phyloP scores from a whole-genome alignment of 30 jellyfish, hydroid and myxozoan species.

The Chrysaora quinquecirrha region DNA sequence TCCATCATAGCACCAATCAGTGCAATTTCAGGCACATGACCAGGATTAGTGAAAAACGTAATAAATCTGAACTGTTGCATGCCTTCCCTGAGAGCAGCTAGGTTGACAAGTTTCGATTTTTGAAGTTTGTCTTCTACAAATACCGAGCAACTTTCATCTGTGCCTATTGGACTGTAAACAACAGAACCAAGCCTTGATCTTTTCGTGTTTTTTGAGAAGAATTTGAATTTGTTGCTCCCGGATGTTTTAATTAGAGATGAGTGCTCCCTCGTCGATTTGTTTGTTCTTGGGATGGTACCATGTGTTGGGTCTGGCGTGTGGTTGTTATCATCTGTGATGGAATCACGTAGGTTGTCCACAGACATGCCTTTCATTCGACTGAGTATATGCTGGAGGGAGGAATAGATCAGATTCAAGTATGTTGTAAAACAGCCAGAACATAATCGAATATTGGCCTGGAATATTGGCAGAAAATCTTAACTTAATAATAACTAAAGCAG shows the following conservation, averaged over 20 bases:
- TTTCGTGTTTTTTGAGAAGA: slow-evolving; percentile 38
- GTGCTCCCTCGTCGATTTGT: slow-evolving; percentile 19
- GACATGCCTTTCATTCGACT: slow-evolving; percentile 11
- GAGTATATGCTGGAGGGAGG: background rate
- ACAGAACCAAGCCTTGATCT: slow-evolving; percentile 48
- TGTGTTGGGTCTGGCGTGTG: background rate
- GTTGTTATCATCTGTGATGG: background rate
- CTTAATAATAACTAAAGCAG: too few species aligned
- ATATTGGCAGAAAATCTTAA: too few species aligned
- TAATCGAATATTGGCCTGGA: too few species aligned
- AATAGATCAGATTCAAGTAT: too few species aligned
- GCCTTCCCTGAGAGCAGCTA: slow-evolving; percentile 79
- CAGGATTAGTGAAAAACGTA: slow-evolving; percentile 71
- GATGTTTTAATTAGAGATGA: background rate
- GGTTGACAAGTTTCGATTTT: slow-evolving; percentile 28
- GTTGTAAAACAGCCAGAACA: too few species aligned
- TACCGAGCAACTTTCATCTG: slow-evolving; percentile 25
- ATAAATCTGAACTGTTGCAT: slow-evolving; percentile 71
- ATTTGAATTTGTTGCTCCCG: slow-evolving; percentile 28
- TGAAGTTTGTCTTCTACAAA: slow-evolving; percentile 38
- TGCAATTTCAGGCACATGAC: slow-evolving; percentile 81
- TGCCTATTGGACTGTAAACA: slow-evolving; percentile 46
- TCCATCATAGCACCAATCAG: slow-evolving; percentile 82
- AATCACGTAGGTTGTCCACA: background rate
- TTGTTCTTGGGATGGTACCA: background rate